phyloP scores from a whole-genome alignment of 2,797 vertebrate genomes.

The Caiman crocodilus region DNA sequence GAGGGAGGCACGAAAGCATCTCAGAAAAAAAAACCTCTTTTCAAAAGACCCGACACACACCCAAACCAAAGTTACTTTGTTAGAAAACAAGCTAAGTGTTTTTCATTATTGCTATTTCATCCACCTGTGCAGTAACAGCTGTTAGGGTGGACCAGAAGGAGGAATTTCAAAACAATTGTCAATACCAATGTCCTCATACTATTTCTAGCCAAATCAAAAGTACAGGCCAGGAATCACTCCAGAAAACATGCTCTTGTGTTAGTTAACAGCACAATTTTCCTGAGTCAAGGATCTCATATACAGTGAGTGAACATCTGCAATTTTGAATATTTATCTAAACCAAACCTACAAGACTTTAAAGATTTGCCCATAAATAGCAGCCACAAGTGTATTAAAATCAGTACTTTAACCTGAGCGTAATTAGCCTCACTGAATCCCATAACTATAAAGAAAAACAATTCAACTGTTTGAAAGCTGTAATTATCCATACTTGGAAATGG shows the following conservation, averaged over 20 bases:
- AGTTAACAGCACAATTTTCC: not conserved
- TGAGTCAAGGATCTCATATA: not conserved
- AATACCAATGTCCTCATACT: not conserved
- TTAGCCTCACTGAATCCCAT: not conserved
- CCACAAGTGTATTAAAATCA: not conserved
- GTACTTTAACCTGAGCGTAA: not conserved
- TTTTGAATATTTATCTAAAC: not conserved
- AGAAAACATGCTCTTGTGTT: not conserved
- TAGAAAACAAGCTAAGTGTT: not conserved
- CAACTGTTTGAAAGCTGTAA: not conserved
- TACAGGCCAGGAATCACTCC: not conserved
- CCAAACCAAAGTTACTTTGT: not conserved
- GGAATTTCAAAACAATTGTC: not conserved
- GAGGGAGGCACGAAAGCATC: not conserved
- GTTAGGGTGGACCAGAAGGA: not conserved
- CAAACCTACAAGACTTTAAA: not conserved
- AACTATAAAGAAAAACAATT: not conserved
- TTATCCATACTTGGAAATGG: not conserved
- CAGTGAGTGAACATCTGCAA: not conserved
- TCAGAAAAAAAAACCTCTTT: not conserved
- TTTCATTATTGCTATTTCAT: not conserved
- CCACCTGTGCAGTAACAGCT: not conserved
- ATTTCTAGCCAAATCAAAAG: not conserved
- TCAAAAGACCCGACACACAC: not conserved
- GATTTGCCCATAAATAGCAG: not conserved